Evolutionary conservation across 23 tunicate genomes (phyloP).

Genomic region (Ascidia mentula): DNA sequence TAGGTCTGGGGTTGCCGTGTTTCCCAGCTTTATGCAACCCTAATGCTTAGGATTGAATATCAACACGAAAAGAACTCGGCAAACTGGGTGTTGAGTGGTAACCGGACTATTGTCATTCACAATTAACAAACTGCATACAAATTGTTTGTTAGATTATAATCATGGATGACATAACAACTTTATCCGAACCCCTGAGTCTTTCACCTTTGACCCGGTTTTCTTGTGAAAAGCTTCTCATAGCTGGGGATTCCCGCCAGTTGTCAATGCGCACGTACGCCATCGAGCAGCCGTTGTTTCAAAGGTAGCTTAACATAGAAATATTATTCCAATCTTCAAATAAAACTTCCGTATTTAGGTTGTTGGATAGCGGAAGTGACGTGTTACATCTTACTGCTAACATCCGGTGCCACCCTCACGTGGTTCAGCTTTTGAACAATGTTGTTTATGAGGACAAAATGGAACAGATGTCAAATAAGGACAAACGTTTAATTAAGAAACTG

Average conservation of each 20-base stretch:
- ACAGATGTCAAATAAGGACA: neutral
- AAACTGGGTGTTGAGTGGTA: too few relatives aligned
- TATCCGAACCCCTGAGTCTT: slow-evolving; percentile 18
- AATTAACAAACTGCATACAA: too few relatives aligned
- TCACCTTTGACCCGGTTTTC: slow-evolving; percentile 25
- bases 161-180: slow-evolving; percentile 26
- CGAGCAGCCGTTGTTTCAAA: slow-evolving; percentile 13
- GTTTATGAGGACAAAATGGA: slow-evolving; percentile 26
- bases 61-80: too few relatives aligned
- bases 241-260: slow-evolving; percentile 24
- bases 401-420: slow-evolving; percentile 28
- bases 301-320: neutral
- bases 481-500: neutral
- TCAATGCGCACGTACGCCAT: neutral
- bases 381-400: slow-evolving; percentile 8
- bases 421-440: slow-evolving; percentile 21
- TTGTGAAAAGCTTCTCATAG: slow-evolving; percentile 36
- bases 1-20: too few relatives aligned
- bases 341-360: too few relatives aligned
- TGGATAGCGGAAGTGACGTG: slow-evolving; percentile 14
- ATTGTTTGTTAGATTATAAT: slow-evolving; percentile 18
- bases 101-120: too few relatives aligned
- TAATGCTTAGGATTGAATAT: too few relatives aligned
- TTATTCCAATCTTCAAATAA: too few relatives aligned
- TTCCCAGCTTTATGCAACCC: too few relatives aligned